Evolutionary conservation across 1,140 invertebrate species (phyloP).

Genomic region (Hyposmocoma kahamanoa): DNA sequence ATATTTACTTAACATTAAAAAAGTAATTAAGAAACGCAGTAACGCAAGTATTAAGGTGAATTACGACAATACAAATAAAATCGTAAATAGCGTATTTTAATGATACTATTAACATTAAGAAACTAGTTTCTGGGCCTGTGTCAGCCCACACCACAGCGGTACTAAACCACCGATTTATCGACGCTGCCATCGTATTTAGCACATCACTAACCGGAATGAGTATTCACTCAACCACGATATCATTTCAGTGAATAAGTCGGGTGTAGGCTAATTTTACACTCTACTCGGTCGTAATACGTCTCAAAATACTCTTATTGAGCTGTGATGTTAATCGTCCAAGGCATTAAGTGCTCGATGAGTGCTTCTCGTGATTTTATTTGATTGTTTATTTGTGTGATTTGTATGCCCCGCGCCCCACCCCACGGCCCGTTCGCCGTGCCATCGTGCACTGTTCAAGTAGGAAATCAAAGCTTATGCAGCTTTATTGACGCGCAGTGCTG

Average conservation of each 20-base stretch:
- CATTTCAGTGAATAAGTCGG: neutral
- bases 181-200: conserved; percentile 8
- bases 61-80: too few relatives aligned
- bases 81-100: too few relatives aligned
- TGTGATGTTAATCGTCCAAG: neutral
- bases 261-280: neutral
- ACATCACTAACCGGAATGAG: conserved; percentile 16
- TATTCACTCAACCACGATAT: neutral
- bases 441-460: conserved; percentile 16
- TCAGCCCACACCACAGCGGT: too few relatives aligned
- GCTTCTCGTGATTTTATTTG: conserved; percentile 60
- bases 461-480: conserved; percentile 40
- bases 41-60: too few relatives aligned
- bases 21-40: too few relatives aligned
- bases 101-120: too few relatives aligned
- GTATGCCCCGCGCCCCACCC: conserved; percentile 16
- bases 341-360: conserved; percentile 54
- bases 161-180: conserved; percentile 6
- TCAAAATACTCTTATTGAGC: neutral
- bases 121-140: too few relatives aligned
- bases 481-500: conserved; percentile 15
- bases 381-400: conserved; percentile 65
- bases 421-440: neutral
- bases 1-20: too few relatives aligned
- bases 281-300: neutral